phyloP scores from a whole-genome alignment of 2,113 vertebrate genomes.

The Hassar affinis region DNA sequence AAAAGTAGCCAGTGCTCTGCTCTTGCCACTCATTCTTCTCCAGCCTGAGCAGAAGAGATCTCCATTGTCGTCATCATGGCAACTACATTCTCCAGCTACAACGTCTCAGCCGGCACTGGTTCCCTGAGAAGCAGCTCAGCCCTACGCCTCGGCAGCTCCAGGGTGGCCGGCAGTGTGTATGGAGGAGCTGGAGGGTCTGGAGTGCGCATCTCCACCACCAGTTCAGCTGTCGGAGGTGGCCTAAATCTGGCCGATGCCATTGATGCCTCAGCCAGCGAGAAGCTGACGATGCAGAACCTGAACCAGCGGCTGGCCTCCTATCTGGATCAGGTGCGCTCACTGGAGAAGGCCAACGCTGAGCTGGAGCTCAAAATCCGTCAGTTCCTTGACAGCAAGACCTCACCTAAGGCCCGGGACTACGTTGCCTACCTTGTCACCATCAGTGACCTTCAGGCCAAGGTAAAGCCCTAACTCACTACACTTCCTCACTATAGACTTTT shows the following conservation, averaged over 20 bases:
- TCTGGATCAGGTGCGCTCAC: slow-evolving; percentile 51
- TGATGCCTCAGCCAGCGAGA: slow-evolving; percentile 33
- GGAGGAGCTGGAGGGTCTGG: slow-evolving; percentile 51
- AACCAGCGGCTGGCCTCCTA: slow-evolving; percentile 54
- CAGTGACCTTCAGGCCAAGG: slow-evolving; percentile 46
- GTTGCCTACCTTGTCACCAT: slow-evolving; percentile 27
- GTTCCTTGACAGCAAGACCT: slow-evolving; percentile 42
- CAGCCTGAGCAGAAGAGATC: slow-evolving; percentile 27
- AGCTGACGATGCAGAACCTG: slow-evolving; percentile 55
- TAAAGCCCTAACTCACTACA: neutral
- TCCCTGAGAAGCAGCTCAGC: slow-evolving; percentile 22
- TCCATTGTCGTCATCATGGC: slow-evolving; percentile 27
- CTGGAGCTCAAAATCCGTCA: slow-evolving; percentile 56
- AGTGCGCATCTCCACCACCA: slow-evolving; percentile 55
- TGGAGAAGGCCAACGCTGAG: too few species aligned
- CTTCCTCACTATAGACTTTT: neutral
- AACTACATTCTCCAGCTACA: slow-evolving; percentile 18
- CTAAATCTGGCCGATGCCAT: slow-evolving; percentile 45
- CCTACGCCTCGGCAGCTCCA: neutral
- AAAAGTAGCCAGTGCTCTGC: slow-evolving; percentile 23
- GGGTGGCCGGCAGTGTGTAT: slow-evolving; percentile 57
- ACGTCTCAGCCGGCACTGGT: neutral
- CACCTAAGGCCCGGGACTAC: slow-evolving; percentile 26
- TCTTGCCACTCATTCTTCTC: slow-evolving; percentile 25
- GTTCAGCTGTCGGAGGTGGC: neutral